These are phyloP conservation scores for Drosophila subsilvestris DNA, from an alignment of 2,888 invertebrate species.

Conservation along the genomic window DNA sequence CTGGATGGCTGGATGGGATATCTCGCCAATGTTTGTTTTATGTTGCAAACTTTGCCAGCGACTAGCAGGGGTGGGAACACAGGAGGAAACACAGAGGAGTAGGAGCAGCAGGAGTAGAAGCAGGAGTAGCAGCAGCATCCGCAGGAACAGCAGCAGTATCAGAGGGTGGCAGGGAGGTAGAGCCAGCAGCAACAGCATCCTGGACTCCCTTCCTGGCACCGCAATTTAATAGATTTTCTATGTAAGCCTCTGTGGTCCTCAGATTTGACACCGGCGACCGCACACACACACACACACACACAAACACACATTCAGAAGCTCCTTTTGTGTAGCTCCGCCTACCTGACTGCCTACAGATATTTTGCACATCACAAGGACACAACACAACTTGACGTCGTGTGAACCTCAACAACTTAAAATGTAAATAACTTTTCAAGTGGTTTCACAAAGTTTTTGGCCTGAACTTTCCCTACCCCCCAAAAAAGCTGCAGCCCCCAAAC, in stretches of 20 bases:
- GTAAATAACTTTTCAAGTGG: slow-evolving; percentile 80
- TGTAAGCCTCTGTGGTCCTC: slow-evolving; percentile 72
- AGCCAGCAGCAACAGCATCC: slow-evolving; percentile 30
- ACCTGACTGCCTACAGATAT: slow-evolving; percentile 70
- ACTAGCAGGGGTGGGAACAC: slow-evolving; percentile 21
- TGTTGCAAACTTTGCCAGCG: slow-evolving; percentile 76
- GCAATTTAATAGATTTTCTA: slow-evolving; percentile 78
- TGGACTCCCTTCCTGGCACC: slow-evolving; percentile 60
- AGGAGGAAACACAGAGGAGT: neutral
- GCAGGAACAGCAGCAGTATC: slow-evolving; percentile 27
- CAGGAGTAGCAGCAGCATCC: slow-evolving; percentile 50
- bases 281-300: slow-evolving; percentile 47
- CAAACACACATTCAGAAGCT: slow-evolving; percentile 23
- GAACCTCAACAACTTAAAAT: slow-evolving; percentile 80
- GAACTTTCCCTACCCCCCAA: slow-evolving; percentile 52
- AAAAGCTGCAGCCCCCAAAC: neutral
- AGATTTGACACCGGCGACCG: slow-evolving; percentile 76
- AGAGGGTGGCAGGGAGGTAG: slow-evolving; percentile 3
- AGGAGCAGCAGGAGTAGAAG: neutral
- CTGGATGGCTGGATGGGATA: slow-evolving; percentile 41
- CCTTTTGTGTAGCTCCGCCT: slow-evolving; percentile 31
- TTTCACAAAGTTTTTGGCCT: slow-evolving; percentile 75
- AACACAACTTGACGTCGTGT: slow-evolving; percentile 78
- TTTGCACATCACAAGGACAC: slow-evolving; percentile 78
- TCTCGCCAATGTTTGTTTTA: slow-evolving; percentile 79